Evolutionary conservation across 1,140 invertebrate species (phyloP).

Genomic region (Panagrolaimus sp.): DNA sequence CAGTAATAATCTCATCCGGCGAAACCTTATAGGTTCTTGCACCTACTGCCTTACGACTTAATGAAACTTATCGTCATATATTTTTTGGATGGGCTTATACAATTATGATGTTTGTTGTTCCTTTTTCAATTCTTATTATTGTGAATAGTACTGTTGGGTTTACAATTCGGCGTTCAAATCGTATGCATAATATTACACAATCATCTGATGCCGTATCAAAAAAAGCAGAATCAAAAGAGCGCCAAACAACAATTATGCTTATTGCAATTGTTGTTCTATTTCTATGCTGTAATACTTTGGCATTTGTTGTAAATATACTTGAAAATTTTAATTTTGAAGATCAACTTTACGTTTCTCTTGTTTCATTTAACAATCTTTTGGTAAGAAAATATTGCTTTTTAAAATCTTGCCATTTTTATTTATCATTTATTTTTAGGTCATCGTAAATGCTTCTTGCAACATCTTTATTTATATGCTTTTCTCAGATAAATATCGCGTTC

Average conservation of each 20-base stretch:
- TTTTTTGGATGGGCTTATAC: slow-evolving; percentile 49
- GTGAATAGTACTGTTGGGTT: slow-evolving; percentile 40
- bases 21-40: slow-evolving; percentile 22
- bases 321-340: slow-evolving; percentile 44
- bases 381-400: slow-evolving; percentile 32
- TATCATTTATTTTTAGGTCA: slow-evolving; percentile 39
- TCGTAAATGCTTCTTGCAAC: slow-evolving; percentile 50
- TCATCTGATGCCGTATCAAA: not conserved
- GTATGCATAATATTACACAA: slow-evolving; percentile 9
- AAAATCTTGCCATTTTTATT: no score
- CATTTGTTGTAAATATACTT: slow-evolving; percentile 55
- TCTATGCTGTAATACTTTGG: slow-evolving; percentile 43
- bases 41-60: slow-evolving; percentile 33
- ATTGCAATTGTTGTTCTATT: slow-evolving; percentile 45
- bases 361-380: slow-evolving; percentile 50
- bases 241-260: slow-evolving; percentile 47
- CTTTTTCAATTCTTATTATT: slow-evolving; percentile 40
- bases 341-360: slow-evolving; percentile 43
- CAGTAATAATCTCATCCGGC: slow-evolving; percentile 9
- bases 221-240: slow-evolving; percentile 36
- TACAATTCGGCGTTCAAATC: slow-evolving; percentile 37
- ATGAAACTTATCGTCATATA: slow-evolving; percentile 35
- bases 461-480: slow-evolving; percentile 58
- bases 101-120: slow-evolving; percentile 41
- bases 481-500: slow-evolving; percentile 51